phyloP scores from a whole-genome alignment of 1,140 invertebrate species.

The Charaxes varanes region DNA sequence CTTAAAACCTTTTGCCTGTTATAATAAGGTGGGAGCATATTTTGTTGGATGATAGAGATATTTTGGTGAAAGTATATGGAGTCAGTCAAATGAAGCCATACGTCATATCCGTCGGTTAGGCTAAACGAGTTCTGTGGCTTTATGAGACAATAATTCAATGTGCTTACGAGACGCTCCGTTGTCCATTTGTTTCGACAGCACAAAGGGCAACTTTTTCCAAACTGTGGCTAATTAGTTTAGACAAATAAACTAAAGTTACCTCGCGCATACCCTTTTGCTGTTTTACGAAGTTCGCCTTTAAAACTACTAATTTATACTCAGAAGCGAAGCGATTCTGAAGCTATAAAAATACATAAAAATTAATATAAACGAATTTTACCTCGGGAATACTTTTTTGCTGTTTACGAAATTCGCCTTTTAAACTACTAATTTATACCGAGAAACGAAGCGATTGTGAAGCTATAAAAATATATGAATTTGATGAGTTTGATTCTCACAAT shows the following conservation, averaged over 20 bases:
- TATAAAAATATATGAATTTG: too few relatives aligned
- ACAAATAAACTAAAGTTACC: background rate
- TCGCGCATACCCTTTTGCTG: background rate
- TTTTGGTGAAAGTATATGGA: constrained; percentile 50
- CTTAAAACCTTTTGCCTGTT: constrained; percentile 12
- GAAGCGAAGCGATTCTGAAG: too few relatives aligned
- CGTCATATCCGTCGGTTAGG: constrained; percentile 57
- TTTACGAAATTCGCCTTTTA: too few relatives aligned
- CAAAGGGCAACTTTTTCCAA: constrained; percentile 15
- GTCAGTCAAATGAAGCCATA: constrained; percentile 66
- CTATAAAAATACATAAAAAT: too few relatives aligned
- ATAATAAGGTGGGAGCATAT: constrained; percentile 1
- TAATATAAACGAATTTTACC: too few relatives aligned
- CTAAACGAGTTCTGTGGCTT: constrained; percentile 46
- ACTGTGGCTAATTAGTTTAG: constrained; percentile 15
- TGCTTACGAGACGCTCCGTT: constrained; percentile 55
- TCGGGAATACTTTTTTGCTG: too few relatives aligned
- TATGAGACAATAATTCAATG: constrained; percentile 68
- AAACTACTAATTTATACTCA: too few relatives aligned
- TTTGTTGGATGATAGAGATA: constrained; percentile 2
- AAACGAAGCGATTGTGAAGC: too few relatives aligned
- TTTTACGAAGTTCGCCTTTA: background rate
- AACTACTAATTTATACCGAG: too few relatives aligned
- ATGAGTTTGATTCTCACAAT: too few relatives aligned
- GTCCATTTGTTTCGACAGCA: constrained; percentile 44